phyloP scores from a whole-genome alignment of 2,113 vertebrate genomes.

The Clarias batrachus region DNA sequence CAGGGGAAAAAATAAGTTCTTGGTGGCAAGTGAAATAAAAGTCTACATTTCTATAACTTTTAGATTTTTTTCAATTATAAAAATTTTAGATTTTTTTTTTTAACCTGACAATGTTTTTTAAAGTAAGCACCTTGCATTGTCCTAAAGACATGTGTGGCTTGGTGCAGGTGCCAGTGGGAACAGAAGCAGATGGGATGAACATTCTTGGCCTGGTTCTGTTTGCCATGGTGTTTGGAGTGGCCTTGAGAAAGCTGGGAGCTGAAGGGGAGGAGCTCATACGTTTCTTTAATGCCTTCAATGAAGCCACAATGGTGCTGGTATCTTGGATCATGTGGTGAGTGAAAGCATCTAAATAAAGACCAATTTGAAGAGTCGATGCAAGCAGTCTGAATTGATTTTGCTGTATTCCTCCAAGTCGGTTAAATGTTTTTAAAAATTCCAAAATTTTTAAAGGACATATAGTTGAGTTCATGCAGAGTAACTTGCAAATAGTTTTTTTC shows the following conservation, averaged over 20 bases:
- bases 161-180: conserved; percentile 81
- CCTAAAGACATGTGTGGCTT: conserved; percentile 29
- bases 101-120: not conserved
- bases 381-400: not conserved
- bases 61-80: not conserved
- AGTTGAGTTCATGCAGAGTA: not conserved
- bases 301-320: conserved; percentile 97
- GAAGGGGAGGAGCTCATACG: conserved; percentile 96
- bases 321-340: conserved; percentile 99
- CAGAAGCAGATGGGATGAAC: conserved; percentile 91
- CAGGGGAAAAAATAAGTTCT: not conserved
- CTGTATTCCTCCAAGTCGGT: not conserved
- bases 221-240: conserved; percentile 91
- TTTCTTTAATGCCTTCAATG: conserved; percentile 97
- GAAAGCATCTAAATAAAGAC: not conserved
- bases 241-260: conserved; percentile 85
- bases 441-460: not conserved
- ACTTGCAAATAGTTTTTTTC: not conserved
- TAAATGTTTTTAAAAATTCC: not conserved
- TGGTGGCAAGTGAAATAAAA: not conserved
- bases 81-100: not conserved
- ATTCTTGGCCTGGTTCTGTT: conserved; percentile 95
- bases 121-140: not conserved
- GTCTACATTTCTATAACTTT: not conserved
- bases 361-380: not conserved